These are phyloP conservation scores for Solenodon paradoxus DNA, from an alignment of 2,113 vertebrate genomes.

Conservation along the genomic window DNA sequence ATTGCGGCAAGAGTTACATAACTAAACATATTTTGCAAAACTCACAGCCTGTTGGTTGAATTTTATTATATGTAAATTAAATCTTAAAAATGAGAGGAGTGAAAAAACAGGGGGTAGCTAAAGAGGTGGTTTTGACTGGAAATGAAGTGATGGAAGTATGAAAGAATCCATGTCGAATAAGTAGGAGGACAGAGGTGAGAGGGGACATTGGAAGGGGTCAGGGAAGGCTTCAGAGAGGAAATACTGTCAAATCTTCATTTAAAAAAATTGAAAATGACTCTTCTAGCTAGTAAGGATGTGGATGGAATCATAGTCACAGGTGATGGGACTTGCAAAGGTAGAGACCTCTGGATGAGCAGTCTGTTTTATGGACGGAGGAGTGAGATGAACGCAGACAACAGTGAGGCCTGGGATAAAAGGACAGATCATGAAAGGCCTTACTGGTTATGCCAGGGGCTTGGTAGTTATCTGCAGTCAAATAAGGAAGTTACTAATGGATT, in stretches of 20 bases:
- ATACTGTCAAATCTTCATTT: background rate
- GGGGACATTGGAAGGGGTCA: rapidly evolving
- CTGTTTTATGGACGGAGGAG: background rate
- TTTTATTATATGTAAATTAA: background rate
- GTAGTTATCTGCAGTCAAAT: background rate
- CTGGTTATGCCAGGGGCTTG: background rate
- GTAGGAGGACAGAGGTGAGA: background rate
- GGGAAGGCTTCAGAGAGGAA: background rate
- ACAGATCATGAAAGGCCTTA: background rate
- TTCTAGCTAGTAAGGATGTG: background rate
- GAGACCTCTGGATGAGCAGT: background rate
- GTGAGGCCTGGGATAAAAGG: background rate
- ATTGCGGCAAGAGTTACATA: background rate
- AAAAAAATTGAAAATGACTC: background rate
- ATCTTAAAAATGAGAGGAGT: background rate
- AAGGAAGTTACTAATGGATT: background rate
- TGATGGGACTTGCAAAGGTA: background rate
- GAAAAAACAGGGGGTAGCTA: background rate
- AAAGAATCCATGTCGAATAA: background rate
- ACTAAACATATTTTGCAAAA: background rate
- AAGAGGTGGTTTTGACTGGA: background rate
- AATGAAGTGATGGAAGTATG: background rate
- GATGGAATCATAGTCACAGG: no score
- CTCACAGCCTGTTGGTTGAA: background rate
- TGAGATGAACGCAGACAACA: background rate